phyloP scores from a whole-genome alignment of 2,888 invertebrate genomes.

The Myopa testacea region DNA sequence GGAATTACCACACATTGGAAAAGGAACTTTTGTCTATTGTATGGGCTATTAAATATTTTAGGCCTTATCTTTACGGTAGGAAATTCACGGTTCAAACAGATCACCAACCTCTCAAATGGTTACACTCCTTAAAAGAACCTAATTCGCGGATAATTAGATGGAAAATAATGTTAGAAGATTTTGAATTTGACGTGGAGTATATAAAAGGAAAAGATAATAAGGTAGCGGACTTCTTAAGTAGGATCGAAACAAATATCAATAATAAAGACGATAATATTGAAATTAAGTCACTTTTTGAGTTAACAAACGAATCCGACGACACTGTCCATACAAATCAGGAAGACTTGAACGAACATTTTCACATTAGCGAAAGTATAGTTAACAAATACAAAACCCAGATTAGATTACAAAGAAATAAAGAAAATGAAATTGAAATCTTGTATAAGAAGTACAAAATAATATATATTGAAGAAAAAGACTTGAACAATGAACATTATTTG shows the following conservation, averaged over 20 bases:
- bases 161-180: no score
- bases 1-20: slow-evolving; percentile 41
- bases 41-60: slow-evolving; percentile 45
- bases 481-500: neutral
- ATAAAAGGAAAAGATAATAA: no score
- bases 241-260: no score
- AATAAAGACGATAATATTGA: no score
- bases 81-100: slow-evolving; percentile 43
- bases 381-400: neutral
- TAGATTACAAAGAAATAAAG: no score
- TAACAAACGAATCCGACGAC: no score
- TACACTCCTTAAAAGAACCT: slow-evolving; percentile 29
- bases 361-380: no score
- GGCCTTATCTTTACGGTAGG: slow-evolving; percentile 40
- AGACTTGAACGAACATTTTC: no score
- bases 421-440: no score
- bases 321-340: slow-evolving; percentile 44
- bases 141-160: slow-evolving; percentile 31
- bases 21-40: slow-evolving; percentile 45
- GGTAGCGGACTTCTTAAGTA: no score
- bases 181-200: no score
- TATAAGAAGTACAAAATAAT: slow-evolving; percentile 6
- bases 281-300: no score
- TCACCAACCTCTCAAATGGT: slow-evolving; percentile 43
- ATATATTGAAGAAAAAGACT: neutral